Conservation (phyloP, 2,888 invertebrate species). For the Synanthedon andrenaeformis region DNA sequence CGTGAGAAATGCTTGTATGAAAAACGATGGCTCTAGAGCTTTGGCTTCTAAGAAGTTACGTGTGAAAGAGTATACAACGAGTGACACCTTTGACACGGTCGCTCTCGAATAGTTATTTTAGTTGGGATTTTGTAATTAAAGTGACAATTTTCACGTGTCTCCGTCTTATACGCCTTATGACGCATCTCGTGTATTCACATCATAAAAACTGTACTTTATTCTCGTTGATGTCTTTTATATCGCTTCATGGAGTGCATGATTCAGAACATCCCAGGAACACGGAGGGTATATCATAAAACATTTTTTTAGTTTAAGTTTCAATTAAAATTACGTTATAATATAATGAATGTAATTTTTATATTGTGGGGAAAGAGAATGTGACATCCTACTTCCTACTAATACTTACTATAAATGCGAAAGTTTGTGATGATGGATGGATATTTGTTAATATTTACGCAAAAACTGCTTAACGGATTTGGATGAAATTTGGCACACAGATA, state of each 20-base stretch:
- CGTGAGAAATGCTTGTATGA: not conserved
- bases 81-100: slow-evolving; percentile 45
- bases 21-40: not conserved
- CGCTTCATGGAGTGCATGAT: slow-evolving; percentile 15
- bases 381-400: too few relatives aligned
- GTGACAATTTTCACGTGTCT: slow-evolving; percentile 23
- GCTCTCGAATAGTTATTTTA: slow-evolving; percentile 27
- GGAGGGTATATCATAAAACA: too few relatives aligned
- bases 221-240: slow-evolving; percentile 16
- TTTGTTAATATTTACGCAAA: too few relatives aligned
- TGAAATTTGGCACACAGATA: too few relatives aligned
- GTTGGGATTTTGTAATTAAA: slow-evolving; percentile 41
- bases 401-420: too few relatives aligned
- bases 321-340: too few relatives aligned
- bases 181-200: slow-evolving; percentile 31
- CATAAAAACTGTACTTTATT: slow-evolving; percentile 37
- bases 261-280: not conserved
- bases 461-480: too few relatives aligned
- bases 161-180: slow-evolving; percentile 9
- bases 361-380: too few relatives aligned
- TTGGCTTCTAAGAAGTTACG: slow-evolving; percentile 8
- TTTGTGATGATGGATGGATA: too few relatives aligned
- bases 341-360: too few relatives aligned
- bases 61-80: slow-evolving; percentile 31
- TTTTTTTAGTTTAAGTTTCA: too few relatives aligned